A percentile compares a stretch with the other conserved stretches of the same genome.
Conservation (phyloP, 2,888 invertebrate genomes). For the Agrotis puta region DNA sequence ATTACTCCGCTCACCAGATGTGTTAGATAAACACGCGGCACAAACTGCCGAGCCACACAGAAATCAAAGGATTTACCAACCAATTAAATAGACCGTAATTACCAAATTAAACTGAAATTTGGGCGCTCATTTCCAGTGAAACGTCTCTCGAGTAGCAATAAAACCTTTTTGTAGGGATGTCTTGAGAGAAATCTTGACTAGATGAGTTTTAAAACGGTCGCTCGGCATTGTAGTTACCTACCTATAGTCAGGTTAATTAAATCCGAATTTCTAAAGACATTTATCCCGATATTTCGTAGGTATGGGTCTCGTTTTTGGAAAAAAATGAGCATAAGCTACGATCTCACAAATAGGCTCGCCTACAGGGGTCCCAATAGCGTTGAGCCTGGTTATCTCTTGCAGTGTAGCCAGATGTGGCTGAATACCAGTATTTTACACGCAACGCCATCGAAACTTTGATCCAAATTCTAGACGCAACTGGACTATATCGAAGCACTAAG, state of each 20-base stretch:
- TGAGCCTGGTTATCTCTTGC: background rate
- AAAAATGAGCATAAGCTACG: background rate
- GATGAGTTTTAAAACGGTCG: constrained; percentile 26
- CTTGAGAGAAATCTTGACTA: constrained; percentile 18
- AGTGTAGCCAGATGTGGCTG: constrained; percentile 30
- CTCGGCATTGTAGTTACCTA: background rate
- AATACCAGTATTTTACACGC: constrained; percentile 25
- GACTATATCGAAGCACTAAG: background rate
- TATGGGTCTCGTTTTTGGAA: background rate
- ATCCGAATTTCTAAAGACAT: no score
- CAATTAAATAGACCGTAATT: constrained; percentile 73
- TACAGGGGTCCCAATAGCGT: constrained; percentile 17
- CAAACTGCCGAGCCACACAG: constrained; percentile 40
- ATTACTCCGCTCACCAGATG: constrained; percentile 59
- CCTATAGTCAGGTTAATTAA: no score
- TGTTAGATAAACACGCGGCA: constrained; percentile 54
- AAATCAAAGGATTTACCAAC: constrained; percentile 69
- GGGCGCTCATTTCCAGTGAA: constrained; percentile 35
- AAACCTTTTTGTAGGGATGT: constrained; percentile 39
- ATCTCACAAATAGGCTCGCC: constrained; percentile 8
- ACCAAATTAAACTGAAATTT: constrained; percentile 69
- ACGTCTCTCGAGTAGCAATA: constrained; percentile 36
- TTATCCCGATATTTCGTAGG: background rate
- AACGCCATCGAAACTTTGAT: background rate
- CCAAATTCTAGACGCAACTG: constrained; percentile 2